These are phyloP conservation scores for Spermophilus dauricus DNA, from an alignment of 2,113 vertebrate species.

Conservation along the genomic window DNA sequence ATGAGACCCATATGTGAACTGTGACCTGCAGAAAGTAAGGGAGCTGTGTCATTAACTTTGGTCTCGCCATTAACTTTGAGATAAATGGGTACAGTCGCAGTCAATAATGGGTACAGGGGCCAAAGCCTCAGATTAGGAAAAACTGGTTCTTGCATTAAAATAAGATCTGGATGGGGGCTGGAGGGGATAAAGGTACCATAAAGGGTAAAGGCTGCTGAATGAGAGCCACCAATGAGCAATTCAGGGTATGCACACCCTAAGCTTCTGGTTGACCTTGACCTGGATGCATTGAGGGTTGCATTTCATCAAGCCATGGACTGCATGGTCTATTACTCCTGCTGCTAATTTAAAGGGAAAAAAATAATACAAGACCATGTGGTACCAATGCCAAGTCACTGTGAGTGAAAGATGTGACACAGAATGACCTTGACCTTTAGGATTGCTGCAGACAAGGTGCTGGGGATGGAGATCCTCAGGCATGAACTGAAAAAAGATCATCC, in stretches of 20 bases:
- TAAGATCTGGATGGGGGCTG: background rate
- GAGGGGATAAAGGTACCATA: background rate
- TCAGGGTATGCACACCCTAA: rapidly evolving
- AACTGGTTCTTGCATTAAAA: background rate
- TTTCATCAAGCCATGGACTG: background rate
- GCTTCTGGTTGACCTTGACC: background rate
- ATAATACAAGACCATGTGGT: background rate
- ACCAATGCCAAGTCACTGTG: background rate
- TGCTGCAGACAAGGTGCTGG: background rate
- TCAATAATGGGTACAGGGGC: background rate
- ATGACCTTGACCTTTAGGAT: background rate
- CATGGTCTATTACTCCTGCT: background rate
- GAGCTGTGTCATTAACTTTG: background rate
- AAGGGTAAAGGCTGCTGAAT: background rate
- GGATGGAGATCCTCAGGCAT: background rate
- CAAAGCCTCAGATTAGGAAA: background rate
- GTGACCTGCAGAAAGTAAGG: background rate
- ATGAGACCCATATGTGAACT: background rate
- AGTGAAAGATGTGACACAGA: background rate
- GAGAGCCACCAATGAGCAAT: background rate
- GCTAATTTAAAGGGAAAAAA: background rate
- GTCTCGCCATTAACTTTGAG: background rate
- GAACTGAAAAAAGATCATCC: slow-evolving; percentile 4
- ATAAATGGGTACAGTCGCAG: background rate
- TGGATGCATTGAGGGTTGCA: background rate